Percentiles rank a stretch among this genome's conserved stretches.
phyloP scores from a whole-genome alignment of 2,797 vertebrate species.

The Salmo trutta region DNA sequence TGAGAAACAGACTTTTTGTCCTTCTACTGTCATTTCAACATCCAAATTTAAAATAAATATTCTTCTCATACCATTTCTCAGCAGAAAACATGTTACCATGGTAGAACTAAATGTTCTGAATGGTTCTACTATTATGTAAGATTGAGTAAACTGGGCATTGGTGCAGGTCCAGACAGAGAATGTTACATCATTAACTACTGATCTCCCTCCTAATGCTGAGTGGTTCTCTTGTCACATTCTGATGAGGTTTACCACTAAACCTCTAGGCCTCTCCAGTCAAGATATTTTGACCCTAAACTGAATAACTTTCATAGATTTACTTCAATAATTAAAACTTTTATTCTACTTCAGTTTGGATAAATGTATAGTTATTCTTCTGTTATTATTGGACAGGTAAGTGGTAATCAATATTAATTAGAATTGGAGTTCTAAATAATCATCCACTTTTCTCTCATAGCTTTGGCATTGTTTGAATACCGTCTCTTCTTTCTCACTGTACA shows the following conservation, averaged over 20 bases:
- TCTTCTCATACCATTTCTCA: not conserved
- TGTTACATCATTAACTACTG: not conserved
- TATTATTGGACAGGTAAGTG: slow-evolving; percentile 57
- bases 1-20: slow-evolving; percentile 93
- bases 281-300: not conserved
- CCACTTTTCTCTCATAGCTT: not conserved
- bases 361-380: slow-evolving; percentile 25
- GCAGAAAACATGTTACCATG: not conserved
- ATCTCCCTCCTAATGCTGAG: not conserved
- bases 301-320: not conserved
- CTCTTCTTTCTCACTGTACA: slow-evolving; percentile 13
- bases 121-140: not conserved
- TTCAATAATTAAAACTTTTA: not conserved
- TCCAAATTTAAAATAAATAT: not conserved
- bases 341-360: slow-evolving; percentile 17
- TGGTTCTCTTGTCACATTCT: not conserved
- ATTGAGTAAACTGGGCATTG: not conserved
- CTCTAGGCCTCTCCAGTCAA: not conserved
- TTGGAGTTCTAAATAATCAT: not conserved
- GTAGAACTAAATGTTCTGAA: not conserved
- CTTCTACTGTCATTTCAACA: slow-evolving; percentile 1
- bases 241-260: not conserved
- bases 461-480: slow-evolving; percentile 70
- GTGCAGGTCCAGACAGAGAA: not conserved
- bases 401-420: not conserved